Percentiles rank a stretch among this genome's conserved stretches.
phyloP scores from a whole-genome alignment of 2,888 invertebrate genomes.

The Tinea semifulvella region DNA sequence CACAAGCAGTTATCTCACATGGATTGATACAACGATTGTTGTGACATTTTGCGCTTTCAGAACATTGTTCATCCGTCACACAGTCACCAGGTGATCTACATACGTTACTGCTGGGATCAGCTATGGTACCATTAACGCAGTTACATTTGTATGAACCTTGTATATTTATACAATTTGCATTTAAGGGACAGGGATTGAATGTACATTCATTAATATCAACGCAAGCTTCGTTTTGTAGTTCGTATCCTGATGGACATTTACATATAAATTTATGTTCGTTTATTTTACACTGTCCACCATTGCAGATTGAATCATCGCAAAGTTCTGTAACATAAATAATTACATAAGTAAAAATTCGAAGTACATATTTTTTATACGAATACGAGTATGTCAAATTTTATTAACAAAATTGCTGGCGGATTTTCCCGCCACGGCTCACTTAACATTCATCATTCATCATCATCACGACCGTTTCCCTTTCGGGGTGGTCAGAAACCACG shows the following conservation, averaged over 20 bases:
- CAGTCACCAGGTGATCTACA: slow-evolving; percentile 88
- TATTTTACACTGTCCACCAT: slow-evolving; percentile 81
- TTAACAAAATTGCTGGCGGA: no score
- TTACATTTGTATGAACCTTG: slow-evolving; percentile 81
- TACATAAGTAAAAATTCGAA: neutral
- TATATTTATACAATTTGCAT: slow-evolving; percentile 80
- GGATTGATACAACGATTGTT: slow-evolving; percentile 82
- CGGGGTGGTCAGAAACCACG: no score
- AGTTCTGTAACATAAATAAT: slow-evolving; percentile 72
- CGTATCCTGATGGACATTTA: slow-evolving; percentile 78
- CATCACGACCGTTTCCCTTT: no score
- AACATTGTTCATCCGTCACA: slow-evolving; percentile 80
- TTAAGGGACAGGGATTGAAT: slow-evolving; percentile 79
- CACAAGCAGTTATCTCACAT: slow-evolving; percentile 75
- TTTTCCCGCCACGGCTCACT: no score
- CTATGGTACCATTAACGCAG: slow-evolving; percentile 81
- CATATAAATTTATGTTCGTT: slow-evolving; percentile 78
- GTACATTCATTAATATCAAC: slow-evolving; percentile 84
- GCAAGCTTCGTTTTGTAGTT: slow-evolving; percentile 72
- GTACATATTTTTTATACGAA: no score
- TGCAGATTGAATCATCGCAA: slow-evolving; percentile 80
- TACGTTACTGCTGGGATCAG: slow-evolving; percentile 75
- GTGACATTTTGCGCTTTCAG: slow-evolving; percentile 77
- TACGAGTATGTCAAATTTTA: no score
- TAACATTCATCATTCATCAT: no score